Base-by-base conservation (phyloP, 92 coral and sea anemone genomes). In the Palythoa grandiflora region DNA sequence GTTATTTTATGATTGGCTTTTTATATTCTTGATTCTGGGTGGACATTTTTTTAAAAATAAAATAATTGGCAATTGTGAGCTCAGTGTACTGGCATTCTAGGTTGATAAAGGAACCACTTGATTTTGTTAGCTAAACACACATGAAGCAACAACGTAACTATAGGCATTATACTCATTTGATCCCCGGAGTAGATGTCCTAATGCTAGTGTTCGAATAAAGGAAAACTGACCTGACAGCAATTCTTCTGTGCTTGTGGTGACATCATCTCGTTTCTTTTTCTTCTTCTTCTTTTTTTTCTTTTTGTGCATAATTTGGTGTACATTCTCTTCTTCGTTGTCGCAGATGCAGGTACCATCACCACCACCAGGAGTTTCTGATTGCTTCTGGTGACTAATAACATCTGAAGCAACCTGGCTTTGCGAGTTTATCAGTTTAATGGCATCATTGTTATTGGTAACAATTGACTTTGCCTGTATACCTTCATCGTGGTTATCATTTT, bases 231-330 rank as follows among this genome's bases (percentile, higher is more conserved):
- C 70, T 63, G 70, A 11, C 19, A 21, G 37, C 55, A 47, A 11
- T 44, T 37, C 38, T 16, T 77, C 19, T 53, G n/a, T 54, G 50
- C 44, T 15, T 79, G 40, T 66, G 47, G 47, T 65, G 66, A 50
- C 16, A 11, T 28, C 40, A 21, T 36, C 75, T 13, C 3, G 5
- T 70, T 70, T 70, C 75, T 36, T 70, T 36, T 36, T 70, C 3
- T 70, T 70, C 74, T 70, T 70, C 44, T 70, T 70, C 38, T 70
- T 70, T 21, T 68, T 68, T 28, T 68, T 68, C 48, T 70, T 28
- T 57, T 13, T 57, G 3, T 9, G 2, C 47, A 38, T 3, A 28
- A 10, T 8, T 47, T 9, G 44, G 5, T 28, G 17, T 13, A 2
- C 8, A n/a, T 3, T 21, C 71, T 65, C 75, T 1, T 70, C 47